Conservation (phyloP, 2,797 vertebrate species). For the Scleropages formosus region DNA sequence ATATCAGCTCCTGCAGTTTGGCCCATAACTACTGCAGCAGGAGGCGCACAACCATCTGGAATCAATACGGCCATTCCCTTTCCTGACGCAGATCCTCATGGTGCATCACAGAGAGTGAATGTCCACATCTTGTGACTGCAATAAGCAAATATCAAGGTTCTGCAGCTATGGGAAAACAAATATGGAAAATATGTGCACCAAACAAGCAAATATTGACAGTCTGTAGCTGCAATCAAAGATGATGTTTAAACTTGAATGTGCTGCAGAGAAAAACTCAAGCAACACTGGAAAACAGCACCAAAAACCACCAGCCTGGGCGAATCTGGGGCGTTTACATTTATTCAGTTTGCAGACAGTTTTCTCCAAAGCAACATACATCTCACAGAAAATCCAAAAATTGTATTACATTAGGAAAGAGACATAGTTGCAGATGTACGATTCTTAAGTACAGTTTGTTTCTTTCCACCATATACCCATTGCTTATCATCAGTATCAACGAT, state of each 20-base stretch:
- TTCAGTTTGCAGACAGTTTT: no score
- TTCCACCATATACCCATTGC: no score
- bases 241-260: neutral
- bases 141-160: constrained; percentile 29
- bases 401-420: no score
- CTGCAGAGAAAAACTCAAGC: neutral
- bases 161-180: neutral
- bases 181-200: neutral
- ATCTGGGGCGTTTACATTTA: no score
- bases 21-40: constrained; percentile 36
- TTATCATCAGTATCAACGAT: no score
- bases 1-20: constrained; percentile 45
- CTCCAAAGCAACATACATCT: no score
- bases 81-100: constrained; percentile 29
- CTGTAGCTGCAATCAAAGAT: neutral
- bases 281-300: no score
- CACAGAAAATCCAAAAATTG: no score
- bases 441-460: no score
- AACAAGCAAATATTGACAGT: neutral
- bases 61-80: constrained; percentile 42
- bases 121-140: neutral
- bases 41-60: constrained; percentile 41
- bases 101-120: constrained; percentile 32
- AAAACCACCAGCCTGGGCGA: no score
- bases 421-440: no score